These are phyloP conservation scores for Xylocampa areola DNA, from an alignment of 2,888 invertebrate species.

Conservation along the genomic window DNA sequence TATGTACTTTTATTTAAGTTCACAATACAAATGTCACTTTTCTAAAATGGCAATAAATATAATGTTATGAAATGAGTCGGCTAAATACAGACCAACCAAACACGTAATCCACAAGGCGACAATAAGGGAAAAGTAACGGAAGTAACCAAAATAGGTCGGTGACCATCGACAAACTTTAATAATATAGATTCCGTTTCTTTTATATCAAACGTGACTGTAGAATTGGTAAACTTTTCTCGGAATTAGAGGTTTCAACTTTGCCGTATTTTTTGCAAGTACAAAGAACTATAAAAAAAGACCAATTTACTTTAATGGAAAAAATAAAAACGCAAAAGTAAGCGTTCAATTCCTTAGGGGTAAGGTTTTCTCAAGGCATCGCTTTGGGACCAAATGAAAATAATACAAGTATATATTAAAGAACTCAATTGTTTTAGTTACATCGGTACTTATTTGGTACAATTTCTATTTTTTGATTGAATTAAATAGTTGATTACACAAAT, in stretches of 20 bases:
- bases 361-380: not conserved
- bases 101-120: too few relatives aligned
- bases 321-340: conserved; percentile 3
- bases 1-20: too few relatives aligned
- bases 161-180: conserved; percentile 17
- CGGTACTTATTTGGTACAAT: too few relatives aligned
- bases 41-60: too few relatives aligned
- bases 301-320: conserved; percentile 11
- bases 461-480: not conserved
- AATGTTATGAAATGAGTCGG: too few relatives aligned
- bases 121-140: conserved; percentile 20
- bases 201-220: conserved; percentile 14
- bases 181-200: not conserved
- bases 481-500: too few relatives aligned
- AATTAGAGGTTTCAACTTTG: conserved; percentile 8
- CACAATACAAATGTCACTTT: too few relatives aligned
- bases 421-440: not conserved
- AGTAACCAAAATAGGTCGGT: conserved; percentile 24
- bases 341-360: not conserved
- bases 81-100: too few relatives aligned
- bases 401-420: not conserved
- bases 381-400: not conserved
- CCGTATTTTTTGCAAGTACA: too few relatives aligned
- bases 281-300: conserved; percentile 4
- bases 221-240: conserved; percentile 6